Evolutionary conservation across 53 echinoderm and acorn worm genomes (phyloP).

Genomic region (Crossaster papposus): DNA sequence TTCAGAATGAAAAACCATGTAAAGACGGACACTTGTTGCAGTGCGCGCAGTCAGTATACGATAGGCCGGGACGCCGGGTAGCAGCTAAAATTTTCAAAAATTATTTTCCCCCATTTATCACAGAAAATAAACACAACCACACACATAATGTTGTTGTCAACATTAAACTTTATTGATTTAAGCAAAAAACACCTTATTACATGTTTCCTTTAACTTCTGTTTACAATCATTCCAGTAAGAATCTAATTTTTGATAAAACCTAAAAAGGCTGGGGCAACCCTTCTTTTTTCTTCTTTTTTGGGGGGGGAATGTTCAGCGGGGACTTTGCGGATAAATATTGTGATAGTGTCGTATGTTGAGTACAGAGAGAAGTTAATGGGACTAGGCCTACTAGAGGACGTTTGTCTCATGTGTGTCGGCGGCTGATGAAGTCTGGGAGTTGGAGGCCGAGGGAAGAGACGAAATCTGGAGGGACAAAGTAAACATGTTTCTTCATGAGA

Average conservation of each 20-base stretch:
- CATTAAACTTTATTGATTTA: too few species aligned
- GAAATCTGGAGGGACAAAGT: background rate
- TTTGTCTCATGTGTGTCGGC: background rate
- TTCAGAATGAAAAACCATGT: too few species aligned
- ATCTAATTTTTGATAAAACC: conserved; percentile 15
- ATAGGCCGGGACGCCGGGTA: too few species aligned
- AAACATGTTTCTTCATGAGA: background rate
- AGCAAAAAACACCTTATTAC: too few species aligned
- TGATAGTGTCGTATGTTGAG: conserved; percentile 40
- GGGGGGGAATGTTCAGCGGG: conserved; percentile 15
- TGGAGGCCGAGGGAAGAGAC: background rate
- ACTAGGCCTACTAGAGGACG: background rate
- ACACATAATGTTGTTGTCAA: too few species aligned
- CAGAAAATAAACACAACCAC: too few species aligned
- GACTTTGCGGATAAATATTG: conserved; percentile 47
- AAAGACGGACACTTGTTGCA: too few species aligned
- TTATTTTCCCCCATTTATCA: too few species aligned
- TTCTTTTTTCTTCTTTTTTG: too few species aligned
- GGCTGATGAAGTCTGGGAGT: background rate
- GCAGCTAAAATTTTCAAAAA: too few species aligned
- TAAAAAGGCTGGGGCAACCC: background rate
- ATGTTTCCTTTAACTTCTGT: background rate
- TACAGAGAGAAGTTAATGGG: conserved; percentile 18
- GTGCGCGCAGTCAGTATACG: too few species aligned
- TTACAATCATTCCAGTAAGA: background rate